Percentiles rank a stretch among this genome's conserved stretches.
Conservation (phyloP, 1,140 invertebrate species). For the Aporrectodea caliginosa region DNA sequence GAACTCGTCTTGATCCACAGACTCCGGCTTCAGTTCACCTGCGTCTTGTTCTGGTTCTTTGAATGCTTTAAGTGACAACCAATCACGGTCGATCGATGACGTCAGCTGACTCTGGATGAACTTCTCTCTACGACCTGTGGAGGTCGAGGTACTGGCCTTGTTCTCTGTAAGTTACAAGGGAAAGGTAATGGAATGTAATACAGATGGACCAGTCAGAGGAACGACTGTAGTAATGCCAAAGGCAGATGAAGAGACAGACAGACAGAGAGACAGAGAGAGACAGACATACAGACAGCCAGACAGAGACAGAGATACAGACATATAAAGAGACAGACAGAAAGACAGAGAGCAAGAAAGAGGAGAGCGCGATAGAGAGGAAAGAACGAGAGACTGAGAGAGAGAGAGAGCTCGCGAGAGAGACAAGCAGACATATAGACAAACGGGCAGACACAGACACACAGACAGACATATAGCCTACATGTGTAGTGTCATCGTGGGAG, state of each 20-base stretch:
- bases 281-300: neutral
- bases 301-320: neutral
- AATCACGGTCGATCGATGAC: neutral
- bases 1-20: neutral
- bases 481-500: too few relatives aligned
- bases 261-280: neutral
- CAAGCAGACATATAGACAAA: too few relatives aligned
- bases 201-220: too few relatives aligned
- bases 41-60: neutral
- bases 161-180: neutral
- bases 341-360: neutral
- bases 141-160: neutral
- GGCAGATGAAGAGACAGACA: neutral
- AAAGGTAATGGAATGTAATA: too few relatives aligned
- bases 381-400: too few relatives aligned
- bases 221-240: neutral
- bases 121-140: neutral
- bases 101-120: neutral
- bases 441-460: too few relatives aligned
- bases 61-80: neutral
- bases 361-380: too few relatives aligned
- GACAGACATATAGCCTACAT: too few relatives aligned
- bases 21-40: neutral
- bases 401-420: too few relatives aligned
- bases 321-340: neutral